These are phyloP conservation scores for Zootoca vivipara DNA, from an alignment of 2,113 vertebrate genomes.

Conservation along the genomic window DNA sequence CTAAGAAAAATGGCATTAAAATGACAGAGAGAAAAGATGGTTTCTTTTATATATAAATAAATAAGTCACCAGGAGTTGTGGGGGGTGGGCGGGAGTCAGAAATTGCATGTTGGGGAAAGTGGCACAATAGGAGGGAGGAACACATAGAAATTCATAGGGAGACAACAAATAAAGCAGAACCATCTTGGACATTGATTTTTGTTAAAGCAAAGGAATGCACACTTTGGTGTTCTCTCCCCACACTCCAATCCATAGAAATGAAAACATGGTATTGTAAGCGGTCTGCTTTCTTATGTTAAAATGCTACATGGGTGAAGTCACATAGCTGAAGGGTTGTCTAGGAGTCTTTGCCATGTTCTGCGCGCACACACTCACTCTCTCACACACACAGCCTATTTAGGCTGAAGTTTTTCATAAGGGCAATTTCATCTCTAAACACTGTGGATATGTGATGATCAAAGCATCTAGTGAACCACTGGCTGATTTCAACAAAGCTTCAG, in stretches of 20 bases:
- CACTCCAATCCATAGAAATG: constrained; percentile 32
- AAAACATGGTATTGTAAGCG: constrained; percentile 31
- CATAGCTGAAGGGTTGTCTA: not conserved
- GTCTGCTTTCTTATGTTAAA: constrained; percentile 28
- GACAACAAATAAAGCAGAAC: constrained; percentile 56
- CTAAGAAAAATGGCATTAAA: constrained; percentile 34
- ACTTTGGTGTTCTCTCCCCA: not conserved
- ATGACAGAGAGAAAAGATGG: constrained; percentile 56
- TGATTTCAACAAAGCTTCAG: not conserved
- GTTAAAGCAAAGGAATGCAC: constrained; percentile 44
- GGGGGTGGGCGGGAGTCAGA: not conserved
- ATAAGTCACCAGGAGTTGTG: constrained; percentile 17
- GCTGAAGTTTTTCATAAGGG: not conserved
- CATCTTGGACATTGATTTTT: constrained; percentile 57
- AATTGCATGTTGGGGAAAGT: constrained; percentile 51
- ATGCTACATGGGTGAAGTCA: not conserved
- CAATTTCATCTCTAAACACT: not conserved
- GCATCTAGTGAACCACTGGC: not conserved
- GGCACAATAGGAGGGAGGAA: constrained; percentile 24
- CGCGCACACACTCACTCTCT: no score
- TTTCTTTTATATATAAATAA: constrained; percentile 13
- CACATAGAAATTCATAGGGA: constrained; percentile 35
- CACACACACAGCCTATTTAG: not conserved
- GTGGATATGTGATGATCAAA: constrained; percentile 17
- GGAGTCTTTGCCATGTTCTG: not conserved